Evolutionary conservation across 2,113 vertebrate species (phyloP).

Genomic region (Megaleporinus macrocephalus): DNA sequence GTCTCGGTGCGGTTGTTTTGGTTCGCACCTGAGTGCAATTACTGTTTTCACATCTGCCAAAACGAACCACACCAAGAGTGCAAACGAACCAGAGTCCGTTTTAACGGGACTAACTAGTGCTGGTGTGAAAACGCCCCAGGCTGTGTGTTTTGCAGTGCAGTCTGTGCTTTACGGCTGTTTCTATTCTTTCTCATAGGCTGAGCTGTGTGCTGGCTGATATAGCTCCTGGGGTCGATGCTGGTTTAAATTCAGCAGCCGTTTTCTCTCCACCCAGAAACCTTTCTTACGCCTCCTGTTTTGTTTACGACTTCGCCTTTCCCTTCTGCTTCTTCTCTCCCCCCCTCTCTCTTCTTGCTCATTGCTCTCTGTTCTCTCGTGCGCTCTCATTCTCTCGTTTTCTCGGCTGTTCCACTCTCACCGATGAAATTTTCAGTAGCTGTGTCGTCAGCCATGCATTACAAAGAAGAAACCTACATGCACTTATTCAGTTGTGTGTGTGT

Average conservation of each 20-base stretch:
- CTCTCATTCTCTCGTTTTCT: constrained; percentile 32
- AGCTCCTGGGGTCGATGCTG: background rate
- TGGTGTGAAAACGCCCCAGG: no score
- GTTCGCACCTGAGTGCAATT: no score
- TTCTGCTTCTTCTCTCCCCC: constrained; percentile 31
- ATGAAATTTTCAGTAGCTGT: constrained; percentile 80
- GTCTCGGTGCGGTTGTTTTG: no score
- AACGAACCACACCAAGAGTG: no score
- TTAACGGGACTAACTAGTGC: no score
- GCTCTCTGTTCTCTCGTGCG: constrained; percentile 6
- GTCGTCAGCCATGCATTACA: constrained; percentile 71
- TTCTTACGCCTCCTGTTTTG: constrained; percentile 22
- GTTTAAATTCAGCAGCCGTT: background rate
- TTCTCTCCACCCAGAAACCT: constrained; percentile 45
- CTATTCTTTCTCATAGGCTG: no score
- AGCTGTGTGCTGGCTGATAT: background rate
- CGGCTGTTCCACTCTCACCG: constrained; percentile 63
- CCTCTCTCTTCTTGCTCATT: background rate
- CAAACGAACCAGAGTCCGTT: no score
- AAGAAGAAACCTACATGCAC: constrained; percentile 57
- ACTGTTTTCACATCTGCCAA: no score
- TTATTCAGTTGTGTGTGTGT: constrained; percentile 24
- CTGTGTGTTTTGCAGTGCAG: no score
- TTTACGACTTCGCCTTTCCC: constrained; percentile 1
- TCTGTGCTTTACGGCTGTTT: no score